Percentiles rank a stretch among this genome's conserved stretches.
These are phyloP conservation scores for Drosophila nebulosa DNA, from an alignment of 1,140 invertebrate genomes.

Conservation along the genomic window DNA sequence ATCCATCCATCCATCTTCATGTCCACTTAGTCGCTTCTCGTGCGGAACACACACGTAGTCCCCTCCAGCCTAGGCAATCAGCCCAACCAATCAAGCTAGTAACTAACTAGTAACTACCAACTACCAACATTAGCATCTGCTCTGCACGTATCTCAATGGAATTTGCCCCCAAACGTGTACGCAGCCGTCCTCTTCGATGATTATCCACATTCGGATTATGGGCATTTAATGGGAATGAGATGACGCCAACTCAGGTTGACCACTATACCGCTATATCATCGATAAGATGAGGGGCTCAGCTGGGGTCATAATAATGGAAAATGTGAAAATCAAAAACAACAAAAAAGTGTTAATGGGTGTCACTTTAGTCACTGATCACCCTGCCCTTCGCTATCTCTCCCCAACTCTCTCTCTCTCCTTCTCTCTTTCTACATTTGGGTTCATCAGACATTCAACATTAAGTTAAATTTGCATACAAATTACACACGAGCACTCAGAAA, in stretches of 20 bases:
- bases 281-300: constrained; percentile 33
- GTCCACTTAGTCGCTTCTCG: constrained; percentile 52
- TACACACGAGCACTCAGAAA: constrained; percentile 67
- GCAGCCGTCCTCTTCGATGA: constrained; percentile 51
- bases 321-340: constrained; percentile 58
- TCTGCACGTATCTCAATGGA: constrained; percentile 14
- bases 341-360: constrained; percentile 74
- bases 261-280: constrained; percentile 53
- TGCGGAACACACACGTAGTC: constrained; percentile 65
- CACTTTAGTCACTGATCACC: constrained; percentile 52
- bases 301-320: constrained; percentile 5
- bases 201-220: constrained; percentile 15
- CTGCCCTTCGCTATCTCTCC: neutral
- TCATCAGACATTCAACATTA: constrained; percentile 68
- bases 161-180: constrained; percentile 21
- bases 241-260: constrained; percentile 46
- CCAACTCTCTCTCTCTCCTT: neutral
- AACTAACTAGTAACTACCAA: neutral
- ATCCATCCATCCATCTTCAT: constrained; percentile 19
- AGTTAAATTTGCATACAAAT: constrained; percentile 74
- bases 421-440: constrained; percentile 55
- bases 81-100: neutral
- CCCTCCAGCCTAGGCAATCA: constrained; percentile 20
- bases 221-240: constrained; percentile 57
- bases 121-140: neutral